phyloP scores from a whole-genome alignment of 2,113 vertebrate species.

The Anolis sagrei region DNA sequence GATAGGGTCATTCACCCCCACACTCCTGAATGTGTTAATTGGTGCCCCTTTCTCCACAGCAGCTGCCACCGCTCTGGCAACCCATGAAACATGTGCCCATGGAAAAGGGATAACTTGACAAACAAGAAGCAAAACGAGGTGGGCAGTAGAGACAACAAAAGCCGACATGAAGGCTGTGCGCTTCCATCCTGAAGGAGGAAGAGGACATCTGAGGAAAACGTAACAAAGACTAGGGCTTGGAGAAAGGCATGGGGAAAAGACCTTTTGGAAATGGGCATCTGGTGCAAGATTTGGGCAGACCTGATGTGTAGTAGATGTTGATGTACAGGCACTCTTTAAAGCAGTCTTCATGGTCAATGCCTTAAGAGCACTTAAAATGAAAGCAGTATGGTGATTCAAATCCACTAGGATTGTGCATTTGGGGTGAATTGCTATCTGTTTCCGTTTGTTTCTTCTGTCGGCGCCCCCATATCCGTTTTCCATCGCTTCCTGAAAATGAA shows the following conservation, averaged over 20 bases:
- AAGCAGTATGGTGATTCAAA: too few species aligned
- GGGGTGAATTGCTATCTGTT: too few species aligned
- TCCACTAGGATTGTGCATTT: too few species aligned
- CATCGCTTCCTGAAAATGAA: too few species aligned
- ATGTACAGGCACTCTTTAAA: too few species aligned
- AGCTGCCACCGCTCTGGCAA: not conserved
- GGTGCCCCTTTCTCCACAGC: not conserved
- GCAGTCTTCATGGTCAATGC: too few species aligned
- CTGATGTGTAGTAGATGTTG: too few species aligned
- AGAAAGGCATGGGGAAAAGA: not conserved
- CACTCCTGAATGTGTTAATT: slow-evolving; percentile 5
- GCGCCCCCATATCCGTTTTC: too few species aligned
- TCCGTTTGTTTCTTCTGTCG: too few species aligned
- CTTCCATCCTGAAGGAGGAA: not conserved
- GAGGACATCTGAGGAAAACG: not conserved
- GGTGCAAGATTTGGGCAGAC: not conserved
- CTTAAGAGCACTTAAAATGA: too few species aligned
- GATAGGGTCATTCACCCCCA: not conserved
- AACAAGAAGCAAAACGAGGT: not conserved
- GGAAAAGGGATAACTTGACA: not conserved
- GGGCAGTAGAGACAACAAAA: not conserved
- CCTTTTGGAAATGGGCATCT: not conserved
- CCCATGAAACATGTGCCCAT: not conserved
- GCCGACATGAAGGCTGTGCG: not conserved
- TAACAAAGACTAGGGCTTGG: not conserved